These are phyloP conservation scores for Jacana jacana DNA, from an alignment of 2,113 vertebrate species.

Conservation along the genomic window DNA sequence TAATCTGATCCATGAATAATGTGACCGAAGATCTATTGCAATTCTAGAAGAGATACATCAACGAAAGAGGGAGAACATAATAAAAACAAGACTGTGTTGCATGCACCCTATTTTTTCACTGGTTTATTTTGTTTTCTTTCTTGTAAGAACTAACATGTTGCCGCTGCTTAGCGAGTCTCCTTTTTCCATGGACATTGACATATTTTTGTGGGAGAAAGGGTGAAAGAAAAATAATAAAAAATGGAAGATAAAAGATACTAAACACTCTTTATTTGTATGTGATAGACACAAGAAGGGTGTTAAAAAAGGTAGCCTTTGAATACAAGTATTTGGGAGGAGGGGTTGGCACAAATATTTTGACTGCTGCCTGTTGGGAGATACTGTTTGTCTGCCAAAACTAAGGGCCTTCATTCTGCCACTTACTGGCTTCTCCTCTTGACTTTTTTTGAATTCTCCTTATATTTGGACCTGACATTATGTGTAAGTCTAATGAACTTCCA, in stretches of 20 bases:
- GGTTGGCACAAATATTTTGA: background rate
- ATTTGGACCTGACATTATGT: background rate
- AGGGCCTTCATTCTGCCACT: background rate
- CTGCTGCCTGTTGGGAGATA: slow-evolving; percentile 1
- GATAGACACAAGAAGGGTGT: background rate
- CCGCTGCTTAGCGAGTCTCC: background rate
- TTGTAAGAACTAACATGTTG: background rate
- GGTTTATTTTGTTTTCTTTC: background rate
- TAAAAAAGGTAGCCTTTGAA: background rate
- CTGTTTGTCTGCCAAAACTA: background rate
- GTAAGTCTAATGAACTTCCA: background rate
- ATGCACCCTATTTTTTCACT: background rate
- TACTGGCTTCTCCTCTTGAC: background rate
- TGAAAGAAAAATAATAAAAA: background rate
- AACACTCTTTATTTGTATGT: background rate
- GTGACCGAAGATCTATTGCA: background rate
- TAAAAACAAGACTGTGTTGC: background rate
- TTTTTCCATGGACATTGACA: background rate
- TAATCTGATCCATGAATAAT: background rate
- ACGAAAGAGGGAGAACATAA: background rate
- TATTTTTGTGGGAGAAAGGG: background rate
- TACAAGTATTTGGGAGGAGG: background rate
- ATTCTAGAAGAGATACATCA: background rate
- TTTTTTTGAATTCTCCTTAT: background rate
- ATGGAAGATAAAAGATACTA: background rate